These are phyloP conservation scores for Hydra vulgaris DNA, from an alignment of 30 jellyfish, hydroid and myxozoan species.

Conservation along the genomic window DNA sequence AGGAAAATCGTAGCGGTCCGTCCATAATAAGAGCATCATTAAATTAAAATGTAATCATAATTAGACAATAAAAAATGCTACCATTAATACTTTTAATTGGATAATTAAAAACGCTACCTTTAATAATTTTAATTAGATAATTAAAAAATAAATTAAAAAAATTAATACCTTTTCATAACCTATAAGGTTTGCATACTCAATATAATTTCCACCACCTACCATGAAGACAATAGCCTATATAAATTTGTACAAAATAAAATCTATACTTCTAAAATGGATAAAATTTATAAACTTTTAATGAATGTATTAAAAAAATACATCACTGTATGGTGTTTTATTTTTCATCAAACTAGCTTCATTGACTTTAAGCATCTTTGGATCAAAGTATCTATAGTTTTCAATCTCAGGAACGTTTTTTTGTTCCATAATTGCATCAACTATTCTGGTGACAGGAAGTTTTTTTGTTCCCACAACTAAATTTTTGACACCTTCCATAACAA, in stretches of 20 bases:
- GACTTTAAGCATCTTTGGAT: slow-evolving; percentile 69
- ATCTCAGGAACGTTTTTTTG: slow-evolving; percentile 67
- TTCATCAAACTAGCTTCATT: slow-evolving; percentile 46
- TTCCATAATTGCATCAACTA: slow-evolving; percentile 83
- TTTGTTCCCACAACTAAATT: slow-evolving; percentile 83
- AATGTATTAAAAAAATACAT: slow-evolving; percentile 25
- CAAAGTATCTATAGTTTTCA: slow-evolving; percentile 73
- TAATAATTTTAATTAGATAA: background rate
- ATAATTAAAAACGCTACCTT: background rate
- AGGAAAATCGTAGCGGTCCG: no score
- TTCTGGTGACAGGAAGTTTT: slow-evolving; percentile 82
- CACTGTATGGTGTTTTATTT: slow-evolving; percentile 47
- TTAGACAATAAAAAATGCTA: background rate
- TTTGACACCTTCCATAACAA: slow-evolving; percentile 95
- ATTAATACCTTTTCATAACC: slow-evolving; percentile 53
- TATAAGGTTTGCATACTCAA: slow-evolving; percentile 67
- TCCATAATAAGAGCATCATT: no score
- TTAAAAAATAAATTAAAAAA: background rate
- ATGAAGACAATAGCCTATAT: slow-evolving; percentile 77
- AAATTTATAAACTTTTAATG: no score
- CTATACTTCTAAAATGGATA: no score
- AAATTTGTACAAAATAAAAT: background rate
- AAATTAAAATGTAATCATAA: no score
- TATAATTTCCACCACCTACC: slow-evolving; percentile 95
- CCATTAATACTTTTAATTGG: background rate